A percentile compares a stretch with the other conserved stretches of the same genome.
Conservation (phyloP, 2,113 vertebrate species). For the Antechinus flavipes region DNA sequence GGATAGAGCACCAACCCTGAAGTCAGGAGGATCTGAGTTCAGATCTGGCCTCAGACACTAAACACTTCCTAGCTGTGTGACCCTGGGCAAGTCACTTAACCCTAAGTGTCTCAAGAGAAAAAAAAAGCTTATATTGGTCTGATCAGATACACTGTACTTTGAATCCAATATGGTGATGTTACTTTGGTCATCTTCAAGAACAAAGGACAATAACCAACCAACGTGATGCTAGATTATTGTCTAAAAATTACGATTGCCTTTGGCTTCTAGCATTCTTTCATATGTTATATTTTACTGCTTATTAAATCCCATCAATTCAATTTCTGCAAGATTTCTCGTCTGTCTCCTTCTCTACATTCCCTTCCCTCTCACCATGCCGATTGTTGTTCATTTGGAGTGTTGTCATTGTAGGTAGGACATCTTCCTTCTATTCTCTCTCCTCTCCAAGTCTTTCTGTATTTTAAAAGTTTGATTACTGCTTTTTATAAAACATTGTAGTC, state of each 20-base stretch:
- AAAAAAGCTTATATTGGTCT: too few species aligned
- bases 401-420: neutral
- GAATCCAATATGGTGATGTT: too few species aligned
- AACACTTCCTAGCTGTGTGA: too few species aligned
- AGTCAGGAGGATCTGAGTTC: too few species aligned
- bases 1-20: too few species aligned
- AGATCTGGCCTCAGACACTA: too few species aligned
- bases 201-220: too few species aligned
- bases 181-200: too few species aligned
- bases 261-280: neutral
- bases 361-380: neutral
- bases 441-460: neutral
- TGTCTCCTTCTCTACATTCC: neutral
- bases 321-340: neutral
- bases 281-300: neutral
- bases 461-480: neutral
- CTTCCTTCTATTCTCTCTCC: neutral
- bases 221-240: neutral
- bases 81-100: too few species aligned
- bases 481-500: neutral
- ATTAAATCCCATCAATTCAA: neutral
- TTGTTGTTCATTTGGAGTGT: neutral
- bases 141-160: too few species aligned
- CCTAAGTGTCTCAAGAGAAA: too few species aligned
- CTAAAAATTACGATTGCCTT: neutral